Percentiles rank a stretch among this genome's conserved stretches.
Evolutionary conservation across 2,888 invertebrate species (phyloP).

Genomic region (Boloria selene): DNA sequence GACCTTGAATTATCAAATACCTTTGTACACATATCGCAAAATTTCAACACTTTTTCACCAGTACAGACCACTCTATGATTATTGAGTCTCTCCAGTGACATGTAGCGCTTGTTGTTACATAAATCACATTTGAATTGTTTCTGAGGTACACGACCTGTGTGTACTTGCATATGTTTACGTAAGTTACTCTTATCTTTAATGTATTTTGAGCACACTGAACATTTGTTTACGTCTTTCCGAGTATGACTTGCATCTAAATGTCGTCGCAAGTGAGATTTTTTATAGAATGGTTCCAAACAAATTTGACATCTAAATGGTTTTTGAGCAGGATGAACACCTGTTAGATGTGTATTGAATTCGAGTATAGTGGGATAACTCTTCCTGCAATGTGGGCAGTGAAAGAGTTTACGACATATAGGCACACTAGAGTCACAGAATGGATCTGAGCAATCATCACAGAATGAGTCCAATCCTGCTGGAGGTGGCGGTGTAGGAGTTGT

Average conservation of each 20-base stretch:
- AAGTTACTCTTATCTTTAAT: conserved; percentile 81
- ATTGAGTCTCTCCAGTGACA: conserved; percentile 79
- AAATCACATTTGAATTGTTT: conserved; percentile 81
- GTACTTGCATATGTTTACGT: conserved; percentile 82
- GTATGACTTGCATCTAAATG: conserved; percentile 78
- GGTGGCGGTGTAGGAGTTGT: conserved; percentile 70
- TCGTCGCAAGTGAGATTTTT: conserved; percentile 76
- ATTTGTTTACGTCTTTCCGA: conserved; percentile 80
- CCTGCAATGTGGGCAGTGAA: conserved; percentile 80
- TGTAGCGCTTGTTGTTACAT: conserved; percentile 79
- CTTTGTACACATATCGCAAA: conserved; percentile 81
- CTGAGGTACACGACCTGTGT: conserved; percentile 78
- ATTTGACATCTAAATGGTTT: conserved; percentile 81
- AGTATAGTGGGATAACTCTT: conserved; percentile 80
- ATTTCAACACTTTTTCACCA: conserved; percentile 77
- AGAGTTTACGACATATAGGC: conserved; percentile 73
- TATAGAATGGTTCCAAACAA: conserved; percentile 78
- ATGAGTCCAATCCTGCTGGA: conserved; percentile 72
- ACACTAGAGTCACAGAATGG: conserved; percentile 79
- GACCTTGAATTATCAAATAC: conserved; percentile 81
- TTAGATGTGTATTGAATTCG: conserved; percentile 78
- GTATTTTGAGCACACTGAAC: conserved; percentile 80
- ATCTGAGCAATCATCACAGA: conserved; percentile 80
- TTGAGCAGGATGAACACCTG: conserved; percentile 79
- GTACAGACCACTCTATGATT: conserved; percentile 80